Base-by-base conservation (phyloP, 1,140 invertebrate species). In the Frieseomelitta varia region DNA sequence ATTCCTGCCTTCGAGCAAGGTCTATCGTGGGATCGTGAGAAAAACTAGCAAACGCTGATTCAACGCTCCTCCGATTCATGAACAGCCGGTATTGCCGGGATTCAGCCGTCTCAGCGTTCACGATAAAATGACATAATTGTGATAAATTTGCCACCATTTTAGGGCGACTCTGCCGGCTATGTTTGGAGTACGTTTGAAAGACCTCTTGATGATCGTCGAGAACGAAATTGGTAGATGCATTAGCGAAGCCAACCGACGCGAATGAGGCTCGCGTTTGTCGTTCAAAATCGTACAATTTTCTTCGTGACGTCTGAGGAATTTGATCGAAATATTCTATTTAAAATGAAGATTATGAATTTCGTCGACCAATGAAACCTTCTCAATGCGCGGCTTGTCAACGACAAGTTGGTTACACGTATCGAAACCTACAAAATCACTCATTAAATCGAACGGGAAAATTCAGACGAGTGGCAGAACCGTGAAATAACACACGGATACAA, bases 1-100 rank as follows among this genome's bases (percentile, higher is more conserved):
- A 85, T 85, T 76, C 75, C 73, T 89, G 81, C 85, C 81, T 90
- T 85, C 86, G 78, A 89, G 85, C 88, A 90, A 90, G 88, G 88
- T 90, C 88, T 88, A 89, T 87, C 88, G 88, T 76, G 81, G 88
- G 88, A 90, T 89, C 88, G 88, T 90, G 88, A 89, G 88, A 90
- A 90, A 88, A 89, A 79, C 76, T 78, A 80, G 79, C 56, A 80
- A 85, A 89, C 84, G 75, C 65, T 82, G 81, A 86, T 89, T 85
- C 84, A 81, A 88, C 84, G 80, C 51, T 89, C 71, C 79, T 80
- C 85, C 68, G 81, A 85, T 89, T 89, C 87, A 81, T 73, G 79
- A 84, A 67, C 67, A 74, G 63, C 61, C 55, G 11, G 30, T n/a
- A 51, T 79, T 79, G 81, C 53, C 27, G 17, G 47, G 30, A 53